Evolutionary conservation across 2,888 invertebrate genomes (phyloP), one percentile per base, ranked within the genome.

Genomic region (Calameuta filiformis): DNA sequence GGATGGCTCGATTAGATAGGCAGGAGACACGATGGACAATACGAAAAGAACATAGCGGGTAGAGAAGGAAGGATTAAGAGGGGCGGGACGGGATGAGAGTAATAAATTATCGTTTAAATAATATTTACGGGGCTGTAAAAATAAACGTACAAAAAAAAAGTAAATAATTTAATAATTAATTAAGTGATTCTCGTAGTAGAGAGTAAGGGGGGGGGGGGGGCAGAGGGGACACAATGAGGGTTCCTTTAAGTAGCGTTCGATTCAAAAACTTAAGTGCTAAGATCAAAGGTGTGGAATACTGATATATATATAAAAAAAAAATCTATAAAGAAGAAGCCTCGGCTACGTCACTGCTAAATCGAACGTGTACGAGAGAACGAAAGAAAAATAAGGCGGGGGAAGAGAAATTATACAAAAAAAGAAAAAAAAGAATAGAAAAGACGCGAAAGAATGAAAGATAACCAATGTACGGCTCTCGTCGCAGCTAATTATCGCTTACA

Each of bases 141-240:
- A 89, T 87, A 88, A 83, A 86, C 86, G 85, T 88, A 89, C 84
- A 88, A 89, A 87, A 89, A 85, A 81, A 83, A 83, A 86, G 87
- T 90, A 88, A 90, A 89, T 90, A 89, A 90, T 89, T 90, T 89
- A 89, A 88, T 87, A 87, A 88, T 89, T 90, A 90, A 90, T 87
- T 90, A 89, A 87, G 87, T 85, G 85, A 85, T 87, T 87, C 82
- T 84, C 84, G 81, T 56, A 9, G 15, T 23, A 56, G 56, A 56
- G 56, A 56, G 77, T 4, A 9, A 40, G 23, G 9, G 9, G 9
- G 6, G 40, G 40, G 23, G 23, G 23, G 23, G 23, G 56, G 15
- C 2, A 23, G 23, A 15, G 9, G 56, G 56, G 23, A 23, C 23
- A 23, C 23, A 23, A 56, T 33, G 79, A 81, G 81, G 84, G 78